These are phyloP conservation scores for Hyperoodon ampullatus DNA, from an alignment of 2,113 vertebrate species.

Conservation along the genomic window DNA sequence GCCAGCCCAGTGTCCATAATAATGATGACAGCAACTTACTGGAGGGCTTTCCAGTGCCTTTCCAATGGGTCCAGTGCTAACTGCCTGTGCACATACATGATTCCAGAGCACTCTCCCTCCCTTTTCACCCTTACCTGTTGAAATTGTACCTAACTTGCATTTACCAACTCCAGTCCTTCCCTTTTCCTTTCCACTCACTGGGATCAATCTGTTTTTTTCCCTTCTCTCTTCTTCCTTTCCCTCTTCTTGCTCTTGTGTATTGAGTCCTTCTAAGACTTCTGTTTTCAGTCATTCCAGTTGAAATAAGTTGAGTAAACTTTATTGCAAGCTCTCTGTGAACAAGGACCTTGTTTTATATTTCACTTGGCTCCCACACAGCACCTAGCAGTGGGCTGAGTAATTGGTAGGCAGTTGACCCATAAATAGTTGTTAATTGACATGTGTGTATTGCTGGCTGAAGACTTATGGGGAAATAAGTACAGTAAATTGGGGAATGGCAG, in stretches of 20 bases:
- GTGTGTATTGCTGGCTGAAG: not conserved
- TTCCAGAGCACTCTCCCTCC: not conserved
- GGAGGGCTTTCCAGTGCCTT: not conserved
- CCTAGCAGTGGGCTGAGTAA: constrained; percentile 18
- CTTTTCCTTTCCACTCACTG: not conserved
- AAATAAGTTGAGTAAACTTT: not conserved
- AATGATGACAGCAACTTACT: not conserved
- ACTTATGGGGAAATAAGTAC: not conserved
- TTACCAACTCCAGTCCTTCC: not conserved
- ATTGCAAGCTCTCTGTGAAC: not conserved
- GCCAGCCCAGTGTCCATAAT: not conserved
- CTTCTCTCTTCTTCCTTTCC: not conserved
- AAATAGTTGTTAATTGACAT: not conserved
- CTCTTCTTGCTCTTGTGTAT: not conserved
- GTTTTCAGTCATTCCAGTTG: not conserved
- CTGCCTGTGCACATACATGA: not conserved
- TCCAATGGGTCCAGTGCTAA: not conserved
- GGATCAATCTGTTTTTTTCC: not conserved
- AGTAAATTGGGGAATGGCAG: not conserved
- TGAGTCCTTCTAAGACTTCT: not conserved
- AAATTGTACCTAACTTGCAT: not conserved
- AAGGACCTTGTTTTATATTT: constrained; percentile 33
- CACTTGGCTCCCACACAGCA: not conserved
- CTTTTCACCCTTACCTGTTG: not conserved
- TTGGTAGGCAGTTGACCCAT: not conserved